Evolutionary conservation across 2,888 invertebrate genomes (phyloP).

Genomic region (Artemia sinica): DNA sequence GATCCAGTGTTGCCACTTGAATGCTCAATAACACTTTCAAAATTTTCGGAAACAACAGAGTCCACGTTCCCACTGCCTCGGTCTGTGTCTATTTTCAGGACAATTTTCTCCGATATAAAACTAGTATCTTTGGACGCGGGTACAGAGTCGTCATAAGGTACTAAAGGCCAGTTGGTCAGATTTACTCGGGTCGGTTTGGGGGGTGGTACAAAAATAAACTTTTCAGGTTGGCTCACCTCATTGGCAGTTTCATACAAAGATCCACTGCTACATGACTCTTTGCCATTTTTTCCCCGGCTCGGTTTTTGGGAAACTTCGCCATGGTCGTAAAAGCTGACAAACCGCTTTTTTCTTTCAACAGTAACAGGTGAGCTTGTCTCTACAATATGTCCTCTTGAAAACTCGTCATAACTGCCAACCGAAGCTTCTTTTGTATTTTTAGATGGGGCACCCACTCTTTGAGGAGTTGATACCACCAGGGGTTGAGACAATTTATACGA

Average conservation of each 20-base stretch:
- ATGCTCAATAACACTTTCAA: conserved; percentile 6
- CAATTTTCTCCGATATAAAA: background rate
- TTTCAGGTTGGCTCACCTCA: background rate
- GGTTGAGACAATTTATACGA: background rate
- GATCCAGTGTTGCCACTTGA: background rate
- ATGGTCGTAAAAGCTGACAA: background rate
- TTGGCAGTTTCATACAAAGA: conserved; percentile 2
- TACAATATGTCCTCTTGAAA: background rate
- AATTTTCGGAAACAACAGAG: background rate
- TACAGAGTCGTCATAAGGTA: background rate
- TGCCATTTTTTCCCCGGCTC: background rate
- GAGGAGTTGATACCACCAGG: background rate
- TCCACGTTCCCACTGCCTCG: background rate
- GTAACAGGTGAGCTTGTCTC: background rate
- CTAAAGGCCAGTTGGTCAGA: background rate
- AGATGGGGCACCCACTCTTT: background rate
- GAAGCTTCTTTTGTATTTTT: background rate
- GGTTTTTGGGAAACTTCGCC: background rate
- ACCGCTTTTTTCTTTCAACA: background rate
- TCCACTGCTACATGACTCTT: background rate
- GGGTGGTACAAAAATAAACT: background rate
- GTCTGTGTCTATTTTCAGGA: background rate
- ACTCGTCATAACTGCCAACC: background rate
- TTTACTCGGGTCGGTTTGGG: background rate
- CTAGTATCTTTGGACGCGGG: background rate